These are phyloP conservation scores for Sminthurinus aureus DNA, from an alignment of 2,888 invertebrate genomes.

Conservation along the genomic window DNA sequence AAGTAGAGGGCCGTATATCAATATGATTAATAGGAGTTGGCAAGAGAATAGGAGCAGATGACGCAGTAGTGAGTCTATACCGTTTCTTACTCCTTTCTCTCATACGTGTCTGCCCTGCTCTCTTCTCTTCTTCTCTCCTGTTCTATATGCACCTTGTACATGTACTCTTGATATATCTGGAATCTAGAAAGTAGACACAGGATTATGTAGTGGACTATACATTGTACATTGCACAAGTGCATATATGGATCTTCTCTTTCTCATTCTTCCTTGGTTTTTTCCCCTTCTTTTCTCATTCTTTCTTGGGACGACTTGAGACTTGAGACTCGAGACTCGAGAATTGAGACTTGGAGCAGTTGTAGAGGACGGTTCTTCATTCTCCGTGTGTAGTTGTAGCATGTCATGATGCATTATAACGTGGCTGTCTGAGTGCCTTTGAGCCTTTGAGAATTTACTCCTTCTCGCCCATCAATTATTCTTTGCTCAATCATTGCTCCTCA, in stretches of 20 bases:
- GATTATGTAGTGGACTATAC: neutral
- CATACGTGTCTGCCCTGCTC: neutral
- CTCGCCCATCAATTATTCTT: conserved; percentile 41
- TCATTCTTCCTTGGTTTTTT: too few relatives aligned
- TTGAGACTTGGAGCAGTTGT: neutral
- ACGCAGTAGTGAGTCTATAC: conserved; percentile 34
- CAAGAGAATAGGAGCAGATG: conserved; percentile 47
- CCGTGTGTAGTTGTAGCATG: conserved; percentile 38
- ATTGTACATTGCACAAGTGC: neutral
- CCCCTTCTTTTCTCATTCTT: too few relatives aligned
- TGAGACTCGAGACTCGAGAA: too few relatives aligned
- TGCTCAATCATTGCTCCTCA: conserved; percentile 40
- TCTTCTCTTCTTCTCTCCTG: neutral
- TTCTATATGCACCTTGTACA: neutral
- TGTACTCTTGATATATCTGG: neutral
- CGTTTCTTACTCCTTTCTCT: neutral
- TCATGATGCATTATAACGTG: conserved; percentile 48
- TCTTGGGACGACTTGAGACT: too few relatives aligned
- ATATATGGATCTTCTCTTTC: neutral
- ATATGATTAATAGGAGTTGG: conserved; percentile 56
- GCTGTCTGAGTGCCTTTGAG: conserved; percentile 39
- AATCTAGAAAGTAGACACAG: neutral
- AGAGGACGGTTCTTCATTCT: neutral
- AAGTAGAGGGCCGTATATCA: conserved; percentile 54
- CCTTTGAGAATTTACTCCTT: conserved; percentile 42